Evolutionary conservation across 2,888 invertebrate genomes (phyloP), one percentile per base, ranked within the genome.

Genomic region (Teleiodes luculella): DNA sequence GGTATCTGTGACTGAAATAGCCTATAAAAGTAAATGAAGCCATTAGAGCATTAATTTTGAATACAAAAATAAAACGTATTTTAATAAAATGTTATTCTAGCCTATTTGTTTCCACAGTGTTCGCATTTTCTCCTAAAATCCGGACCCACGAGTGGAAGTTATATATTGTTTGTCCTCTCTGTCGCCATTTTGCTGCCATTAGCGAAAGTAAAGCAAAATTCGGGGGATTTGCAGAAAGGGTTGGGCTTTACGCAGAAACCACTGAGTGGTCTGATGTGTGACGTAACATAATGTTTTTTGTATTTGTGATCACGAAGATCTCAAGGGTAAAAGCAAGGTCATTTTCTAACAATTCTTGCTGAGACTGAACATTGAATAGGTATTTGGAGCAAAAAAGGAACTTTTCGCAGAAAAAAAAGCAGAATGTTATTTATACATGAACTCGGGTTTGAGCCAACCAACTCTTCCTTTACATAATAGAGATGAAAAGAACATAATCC

Each of bases 161-260:
- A 70, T 68, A 64, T 69, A 70, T 74, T 76, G 70, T 77, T 78
- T 76, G 72, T 69, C 60, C 61, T 62, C 66, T 60, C 66, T 67
- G 70, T 67, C 70, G 57, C 69, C 67, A 70, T 68, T 73, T 71
- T 61, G 69, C 67, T 60, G 63, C 75, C 73, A 77, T 78, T 78
- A 76, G 72, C 65, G 65, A 63, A 67, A 66, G 67, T 67, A 73
- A 72, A 74, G 65, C 64, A 62, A 66, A 65, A 65, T 66, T 63
- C 68, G 67, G 66, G 63, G 66, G 65, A 62, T 59, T 63, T 60
- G 66, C 67, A 70, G 68, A 66, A 56, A 57, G 57, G 54, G 57
- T 54, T 57, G 36, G n/a, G 45, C 53, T 57, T 54, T 61, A 43
- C 43, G 13, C 24, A 54, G 45, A 53, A 57, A 46, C 54, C 46